Conservation (phyloP, 2,113 vertebrate species). For the Globicephala melas region DNA sequence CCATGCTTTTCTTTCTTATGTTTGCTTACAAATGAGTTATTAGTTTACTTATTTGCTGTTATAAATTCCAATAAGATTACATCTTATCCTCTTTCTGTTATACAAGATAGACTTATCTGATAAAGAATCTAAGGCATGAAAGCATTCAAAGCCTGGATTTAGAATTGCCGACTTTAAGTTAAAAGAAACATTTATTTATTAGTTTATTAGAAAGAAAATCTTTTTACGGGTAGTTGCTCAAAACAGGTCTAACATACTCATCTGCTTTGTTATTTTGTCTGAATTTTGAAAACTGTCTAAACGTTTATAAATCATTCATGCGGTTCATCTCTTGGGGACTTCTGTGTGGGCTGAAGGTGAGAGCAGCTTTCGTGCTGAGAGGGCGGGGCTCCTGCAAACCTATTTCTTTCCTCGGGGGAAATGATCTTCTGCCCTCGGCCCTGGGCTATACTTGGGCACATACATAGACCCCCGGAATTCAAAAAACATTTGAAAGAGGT, state of each 20-base stretch:
- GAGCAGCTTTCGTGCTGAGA: not conserved
- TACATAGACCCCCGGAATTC: not conserved
- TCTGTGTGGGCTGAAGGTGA: not conserved
- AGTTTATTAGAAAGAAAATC: not conserved
- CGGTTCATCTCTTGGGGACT: not conserved
- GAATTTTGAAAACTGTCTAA: not conserved
- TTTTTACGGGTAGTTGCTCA: not conserved
- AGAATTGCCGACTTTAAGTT: not conserved
- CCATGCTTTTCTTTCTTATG: not conserved
- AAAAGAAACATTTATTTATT: not conserved
- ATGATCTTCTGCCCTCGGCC: not conserved
- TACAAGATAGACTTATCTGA: not conserved
- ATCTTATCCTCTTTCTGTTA: not conserved
- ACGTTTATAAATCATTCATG: not conserved
- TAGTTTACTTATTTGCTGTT: not conserved
- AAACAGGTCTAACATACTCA: not conserved
- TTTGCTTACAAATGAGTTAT: not conserved
- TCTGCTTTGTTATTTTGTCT: not conserved
- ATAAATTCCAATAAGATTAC: not conserved
- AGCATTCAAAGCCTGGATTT: not conserved
- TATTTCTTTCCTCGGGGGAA: not conserved
- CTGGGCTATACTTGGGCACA: not conserved
- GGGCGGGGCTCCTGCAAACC: not conserved
- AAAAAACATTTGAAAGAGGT: not conserved
- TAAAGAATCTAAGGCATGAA: not conserved